phyloP scores from a whole-genome alignment of 2,113 vertebrate species.

The Aepyceros melampus region DNA sequence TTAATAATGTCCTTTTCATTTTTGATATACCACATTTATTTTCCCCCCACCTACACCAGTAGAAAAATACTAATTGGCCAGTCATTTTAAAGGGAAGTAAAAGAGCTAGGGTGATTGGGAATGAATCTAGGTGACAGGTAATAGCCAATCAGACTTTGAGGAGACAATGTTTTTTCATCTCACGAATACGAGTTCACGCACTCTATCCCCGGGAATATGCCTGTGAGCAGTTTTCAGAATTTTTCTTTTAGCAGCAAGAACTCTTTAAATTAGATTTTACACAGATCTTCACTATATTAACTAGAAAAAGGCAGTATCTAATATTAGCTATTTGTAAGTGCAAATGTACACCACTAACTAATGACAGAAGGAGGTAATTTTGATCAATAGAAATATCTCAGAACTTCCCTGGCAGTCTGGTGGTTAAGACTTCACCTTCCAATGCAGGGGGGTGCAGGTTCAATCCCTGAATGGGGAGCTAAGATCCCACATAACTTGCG shows the following conservation, averaged over 20 bases:
- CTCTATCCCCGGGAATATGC: background rate
- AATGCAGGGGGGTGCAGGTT: background rate
- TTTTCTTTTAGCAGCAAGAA: background rate
- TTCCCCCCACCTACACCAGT: background rate
- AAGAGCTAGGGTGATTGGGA: too few relatives aligned
- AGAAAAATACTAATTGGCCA: background rate
- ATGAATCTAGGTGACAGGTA: background rate
- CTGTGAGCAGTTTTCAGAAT: background rate
- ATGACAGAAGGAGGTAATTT: background rate
- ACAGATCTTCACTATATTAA: background rate
- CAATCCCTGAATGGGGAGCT: background rate
- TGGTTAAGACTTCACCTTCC: background rate
- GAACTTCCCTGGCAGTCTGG: background rate
- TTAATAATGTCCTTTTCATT: background rate
- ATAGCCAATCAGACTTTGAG: too few relatives aligned
- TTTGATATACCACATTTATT: background rate
- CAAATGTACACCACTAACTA: background rate
- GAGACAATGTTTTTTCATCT: accelerated
- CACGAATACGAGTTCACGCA: accelerated
- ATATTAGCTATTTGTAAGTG: background rate
- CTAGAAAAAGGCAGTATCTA: background rate
- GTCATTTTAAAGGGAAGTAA: background rate
- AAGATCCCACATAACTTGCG: background rate
- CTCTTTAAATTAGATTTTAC: background rate
- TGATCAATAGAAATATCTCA: background rate